These are phyloP conservation scores for Gymnarchus niloticus DNA, from an alignment of 2,113 vertebrate genomes.

Conservation along the genomic window DNA sequence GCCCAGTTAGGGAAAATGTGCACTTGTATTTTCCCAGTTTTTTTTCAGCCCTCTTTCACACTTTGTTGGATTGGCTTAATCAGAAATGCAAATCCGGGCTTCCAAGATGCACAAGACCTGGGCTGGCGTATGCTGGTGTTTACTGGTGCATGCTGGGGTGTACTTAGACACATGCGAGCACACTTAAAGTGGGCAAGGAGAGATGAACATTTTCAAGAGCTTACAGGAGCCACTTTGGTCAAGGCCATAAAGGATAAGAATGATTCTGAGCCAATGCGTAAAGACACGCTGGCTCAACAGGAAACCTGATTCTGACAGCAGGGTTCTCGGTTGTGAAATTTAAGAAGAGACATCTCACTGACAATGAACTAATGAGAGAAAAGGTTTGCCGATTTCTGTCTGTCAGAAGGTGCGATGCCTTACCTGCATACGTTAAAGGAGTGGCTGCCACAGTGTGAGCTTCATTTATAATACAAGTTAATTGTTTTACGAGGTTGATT, in stretches of 20 bases:
- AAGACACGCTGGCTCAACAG: neutral
- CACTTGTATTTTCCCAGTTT: constrained; percentile 33
- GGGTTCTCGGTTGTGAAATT: too few species aligned
- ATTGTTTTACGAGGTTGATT: neutral
- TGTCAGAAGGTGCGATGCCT: too few species aligned
- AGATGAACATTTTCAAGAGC: neutral
- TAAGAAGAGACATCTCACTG: neutral
- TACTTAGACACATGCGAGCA: neutral
- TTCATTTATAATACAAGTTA: neutral
- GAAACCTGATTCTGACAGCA: neutral
- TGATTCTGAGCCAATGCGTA: neutral
- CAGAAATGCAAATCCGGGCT: constrained; percentile 55
- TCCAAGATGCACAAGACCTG: constrained; percentile 31
- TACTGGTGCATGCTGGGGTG: neutral
- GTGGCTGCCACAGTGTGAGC: neutral
- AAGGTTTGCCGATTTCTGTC: neutral
- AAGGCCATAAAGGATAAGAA: neutral
- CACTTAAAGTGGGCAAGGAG: neutral
- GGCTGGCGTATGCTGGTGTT: neutral
- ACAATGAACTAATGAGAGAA: neutral
- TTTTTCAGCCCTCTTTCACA: constrained; percentile 55
- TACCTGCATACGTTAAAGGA: too few species aligned
- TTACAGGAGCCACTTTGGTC: neutral
- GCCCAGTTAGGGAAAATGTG: neutral
- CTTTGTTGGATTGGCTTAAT: constrained; percentile 55